Base-by-base conservation (phyloP, 92 coral and sea anemone genomes). In the Epizoanthus rinbou region DNA sequence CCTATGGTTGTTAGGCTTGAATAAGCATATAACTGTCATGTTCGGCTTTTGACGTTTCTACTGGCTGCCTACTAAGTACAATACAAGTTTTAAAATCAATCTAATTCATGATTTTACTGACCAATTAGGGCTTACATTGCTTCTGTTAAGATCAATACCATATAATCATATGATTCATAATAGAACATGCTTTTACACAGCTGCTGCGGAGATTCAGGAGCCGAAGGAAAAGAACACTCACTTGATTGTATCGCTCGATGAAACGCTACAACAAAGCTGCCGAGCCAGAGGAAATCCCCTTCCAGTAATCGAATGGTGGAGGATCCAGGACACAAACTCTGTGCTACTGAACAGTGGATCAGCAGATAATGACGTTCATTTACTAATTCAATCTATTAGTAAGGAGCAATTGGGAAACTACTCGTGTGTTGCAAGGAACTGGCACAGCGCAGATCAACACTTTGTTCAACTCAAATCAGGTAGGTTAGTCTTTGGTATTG, bases 261-360 rank as follows among this genome's bases (percentile, higher is more conserved):
- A 39, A 0, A 16, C 83, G 18, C 33, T 91, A 25, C 80, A 91
- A 45, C 21, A 74, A 58, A 82, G 80, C 5, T 93, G 97, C 39
- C 69, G 5, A 57, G 97, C 97, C 0, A 79, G 72, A 41, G 97
- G 97, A 19, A 93, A 93, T 54, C 97, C 97, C 2, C 15, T 76
- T 53, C 97, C 97, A 45, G 78, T 56, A 37, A 88, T 93, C 2
- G 75, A 83, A 22, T 93, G 97, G 97, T 31, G 56, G 53, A 85
- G 83, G 79, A 67, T 89, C 47, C 63, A 56, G 1, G 79, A 83
- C 16, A 60, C 67, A 19, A 67, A 76, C 37, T 31, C 71, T 18
- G 21, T 79, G 57, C 21, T 60, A 6, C 28, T 85, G 1, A 43
- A 28, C 19, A 66, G 50, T 25, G 85, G 84, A 57, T 50, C 78